Evolutionary conservation across 2,113 vertebrate species (phyloP).

Genomic region (Rhabdomys dilectus): DNA sequence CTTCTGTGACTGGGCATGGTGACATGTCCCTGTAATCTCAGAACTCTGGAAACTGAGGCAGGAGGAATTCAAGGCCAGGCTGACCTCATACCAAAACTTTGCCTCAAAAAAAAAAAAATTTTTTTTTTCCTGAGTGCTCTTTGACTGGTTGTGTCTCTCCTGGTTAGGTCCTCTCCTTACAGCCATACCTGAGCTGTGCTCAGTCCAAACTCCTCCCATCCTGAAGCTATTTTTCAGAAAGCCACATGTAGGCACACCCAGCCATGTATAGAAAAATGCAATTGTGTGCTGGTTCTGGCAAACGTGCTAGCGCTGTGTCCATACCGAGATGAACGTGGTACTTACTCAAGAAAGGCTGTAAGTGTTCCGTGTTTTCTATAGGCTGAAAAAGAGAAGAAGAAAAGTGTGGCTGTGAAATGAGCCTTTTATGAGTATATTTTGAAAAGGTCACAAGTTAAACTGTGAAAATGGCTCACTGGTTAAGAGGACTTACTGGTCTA

Average conservation of each 20-base stretch:
- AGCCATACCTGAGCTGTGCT: neutral
- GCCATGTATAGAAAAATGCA: neutral
- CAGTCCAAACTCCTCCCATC: neutral
- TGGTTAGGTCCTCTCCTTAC: neutral
- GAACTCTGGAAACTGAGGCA: neutral
- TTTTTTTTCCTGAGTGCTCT: neutral
- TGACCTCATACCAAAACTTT: neutral
- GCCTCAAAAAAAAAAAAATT: neutral
- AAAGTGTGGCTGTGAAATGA: neutral
- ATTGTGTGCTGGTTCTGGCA: neutral
- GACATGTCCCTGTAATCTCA: neutral
- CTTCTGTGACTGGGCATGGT: neutral
- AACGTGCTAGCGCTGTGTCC: neutral
- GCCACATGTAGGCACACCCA: neutral
- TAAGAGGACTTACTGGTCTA: neutral
- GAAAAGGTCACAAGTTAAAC: neutral
- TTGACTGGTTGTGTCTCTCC: neutral
- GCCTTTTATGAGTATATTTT: neutral
- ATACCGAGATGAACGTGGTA: neutral
- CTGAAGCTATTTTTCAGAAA: neutral
- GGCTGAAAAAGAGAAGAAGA: neutral
- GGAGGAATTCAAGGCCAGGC: neutral
- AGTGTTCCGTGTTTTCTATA: neutral
- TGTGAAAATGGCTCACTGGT: neutral
- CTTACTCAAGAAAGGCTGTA: neutral